These are phyloP conservation scores for Kuschelorhynchus macadamiae DNA, from an alignment of 2,888 invertebrate genomes.

Conservation along the genomic window DNA sequence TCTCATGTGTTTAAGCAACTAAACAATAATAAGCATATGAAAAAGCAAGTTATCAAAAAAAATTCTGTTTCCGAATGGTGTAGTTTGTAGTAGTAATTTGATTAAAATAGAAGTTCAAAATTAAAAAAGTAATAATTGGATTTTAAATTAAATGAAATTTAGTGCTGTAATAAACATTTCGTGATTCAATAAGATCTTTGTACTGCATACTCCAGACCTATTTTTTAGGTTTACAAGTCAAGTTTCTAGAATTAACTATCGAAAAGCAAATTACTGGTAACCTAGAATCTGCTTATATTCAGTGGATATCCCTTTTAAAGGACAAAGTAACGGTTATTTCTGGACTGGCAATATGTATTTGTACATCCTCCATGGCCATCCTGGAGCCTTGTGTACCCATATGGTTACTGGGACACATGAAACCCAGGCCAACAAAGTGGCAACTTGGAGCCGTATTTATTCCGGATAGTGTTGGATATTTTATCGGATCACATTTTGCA, in stretches of 20 bases:
- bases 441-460: conserved; percentile 87
- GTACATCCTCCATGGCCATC: conserved; percentile 87
- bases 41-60: not conserved
- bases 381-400: conserved; percentile 87
- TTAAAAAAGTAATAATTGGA: not conserved
- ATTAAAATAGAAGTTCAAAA: too few species aligned
- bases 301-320: conserved; percentile 73
- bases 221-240: conserved; percentile 59
- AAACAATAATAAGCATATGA: too few species aligned
- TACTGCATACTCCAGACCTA: too few species aligned
- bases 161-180: too few species aligned
- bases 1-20: not conserved
- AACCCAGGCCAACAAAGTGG: conserved; percentile 79
- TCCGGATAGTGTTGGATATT: conserved; percentile 87
- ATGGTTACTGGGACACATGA: conserved; percentile 80
- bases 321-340: conserved; percentile 77
- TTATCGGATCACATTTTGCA: conserved; percentile 85
- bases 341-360: conserved; percentile 80
- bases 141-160: not conserved
- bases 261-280: conserved; percentile 40
- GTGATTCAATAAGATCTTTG: too few species aligned
- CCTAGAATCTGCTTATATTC: conserved; percentile 55
- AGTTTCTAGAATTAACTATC: conserved; percentile 52
- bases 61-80: too few species aligned
- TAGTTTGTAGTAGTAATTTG: too few species aligned